Percentiles rank a stretch among this genome's conserved stretches.
Evolutionary conservation across 2,797 vertebrate species (phyloP).

Genomic region (Pyrocephalus nanus): DNA sequence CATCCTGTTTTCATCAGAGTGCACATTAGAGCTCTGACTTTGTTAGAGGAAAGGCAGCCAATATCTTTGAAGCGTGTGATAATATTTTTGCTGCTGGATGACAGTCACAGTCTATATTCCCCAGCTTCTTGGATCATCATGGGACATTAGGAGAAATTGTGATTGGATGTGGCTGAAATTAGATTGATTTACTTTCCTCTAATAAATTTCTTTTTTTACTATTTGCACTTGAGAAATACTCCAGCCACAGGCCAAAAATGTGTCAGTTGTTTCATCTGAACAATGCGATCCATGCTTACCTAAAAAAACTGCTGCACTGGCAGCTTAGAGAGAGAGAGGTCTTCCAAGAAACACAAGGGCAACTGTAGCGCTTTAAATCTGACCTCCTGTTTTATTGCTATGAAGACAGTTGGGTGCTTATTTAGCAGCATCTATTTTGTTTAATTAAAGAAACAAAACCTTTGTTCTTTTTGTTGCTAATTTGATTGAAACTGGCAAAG

Average conservation of each 20-base stretch:
- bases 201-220: not conserved
- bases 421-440: constrained; percentile 4
- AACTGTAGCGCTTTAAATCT: constrained; percentile 30
- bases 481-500: not conserved
- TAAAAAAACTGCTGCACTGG: constrained; percentile 72
- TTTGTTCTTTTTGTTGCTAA: not conserved
- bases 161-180: not conserved
- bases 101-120: not conserved
- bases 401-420: constrained; percentile 7
- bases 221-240: not conserved
- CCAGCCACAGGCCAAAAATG: not conserved
- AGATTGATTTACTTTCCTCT: constrained; percentile 11
- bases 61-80: constrained; percentile 45
- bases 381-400: constrained; percentile 30
- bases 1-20: constrained; percentile 6
- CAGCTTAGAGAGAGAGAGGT: constrained; percentile 68
- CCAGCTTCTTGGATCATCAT: not conserved
- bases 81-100: constrained; percentile 23
- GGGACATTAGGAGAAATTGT: not conserved
- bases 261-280: not conserved
- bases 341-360: constrained; percentile 74
- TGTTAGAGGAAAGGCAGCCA: constrained; percentile 30
- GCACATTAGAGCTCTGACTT: constrained; percentile 12
- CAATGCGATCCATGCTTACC: not conserved
- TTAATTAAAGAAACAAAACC: not conserved